Conservation (phyloP, 2,113 vertebrate genomes). For the Aegithalos caudatus region DNA sequence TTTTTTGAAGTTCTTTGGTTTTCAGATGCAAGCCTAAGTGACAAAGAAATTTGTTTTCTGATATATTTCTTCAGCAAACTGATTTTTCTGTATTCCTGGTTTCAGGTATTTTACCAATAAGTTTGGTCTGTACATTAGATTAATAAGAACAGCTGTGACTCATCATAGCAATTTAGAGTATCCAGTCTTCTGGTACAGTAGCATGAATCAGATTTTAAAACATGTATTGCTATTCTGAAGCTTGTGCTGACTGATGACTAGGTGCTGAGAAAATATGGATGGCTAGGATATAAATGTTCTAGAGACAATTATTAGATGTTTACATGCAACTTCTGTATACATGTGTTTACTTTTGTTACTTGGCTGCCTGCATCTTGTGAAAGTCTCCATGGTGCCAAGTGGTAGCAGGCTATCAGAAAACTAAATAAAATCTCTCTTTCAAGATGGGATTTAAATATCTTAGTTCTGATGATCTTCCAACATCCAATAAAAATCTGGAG, state of each 20-base stretch:
- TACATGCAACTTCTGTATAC: not conserved
- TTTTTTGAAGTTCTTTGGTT: not conserved
- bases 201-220: not conserved
- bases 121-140: not conserved
- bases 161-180: not conserved
- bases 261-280: not conserved
- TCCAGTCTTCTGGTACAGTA: not conserved
- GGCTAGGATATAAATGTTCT: not conserved
- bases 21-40: not conserved
- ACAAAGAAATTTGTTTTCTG: not conserved
- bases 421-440: not conserved
- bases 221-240: not conserved
- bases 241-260: not conserved
- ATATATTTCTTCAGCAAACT: not conserved
- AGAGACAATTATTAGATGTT: not conserved
- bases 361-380: not conserved
- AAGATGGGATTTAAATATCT: not conserved
- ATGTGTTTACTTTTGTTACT: not conserved
- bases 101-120: not conserved
- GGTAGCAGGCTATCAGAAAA: not conserved
- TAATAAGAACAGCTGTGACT: not conserved
- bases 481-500: not conserved
- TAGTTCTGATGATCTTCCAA: not conserved
- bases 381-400: not conserved
- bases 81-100: not conserved